Evolutionary conservation across 2,113 vertebrate genomes (phyloP), one percentile per base, ranked within the genome.

Genomic region (Hydrochoerus hydrochaeris): DNA sequence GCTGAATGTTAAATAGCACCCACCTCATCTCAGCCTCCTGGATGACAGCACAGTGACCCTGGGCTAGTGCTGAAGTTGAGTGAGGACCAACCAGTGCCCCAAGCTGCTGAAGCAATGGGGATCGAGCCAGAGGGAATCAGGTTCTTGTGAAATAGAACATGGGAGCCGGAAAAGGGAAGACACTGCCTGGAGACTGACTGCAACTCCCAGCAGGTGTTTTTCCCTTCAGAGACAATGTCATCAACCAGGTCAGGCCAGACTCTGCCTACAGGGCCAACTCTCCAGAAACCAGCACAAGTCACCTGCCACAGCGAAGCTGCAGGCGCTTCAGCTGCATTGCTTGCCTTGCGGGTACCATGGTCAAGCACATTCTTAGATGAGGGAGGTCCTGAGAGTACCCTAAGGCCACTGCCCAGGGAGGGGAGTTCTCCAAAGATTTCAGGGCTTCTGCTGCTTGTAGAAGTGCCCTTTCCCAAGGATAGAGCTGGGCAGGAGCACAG

Each of bases 281-380:
- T 12, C 35, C 10, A 52, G 44, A 41, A n/a, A 14, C 54, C 12
- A 17, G 35, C 26, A 14, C 32, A n/a, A 24, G n/a, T 17, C 38
- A 5, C 54, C 57, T 38, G 28, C 41, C 26, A 41, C 1, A 14
- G 24, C 52, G 30, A 24, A 77, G 44, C 41, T 11, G 6, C 44
- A 12, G 57, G 28, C 9, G 6, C 13, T 32, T 19, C 3, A 1
- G 0, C 28, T 35, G 0, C 35, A 38, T 38, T 3, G 1, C 28
- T 28, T 87, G 19, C 44, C 46, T 35, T 11, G 24, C 26, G 24
- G 63, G 32, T 35, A 20, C 13, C 7, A 1, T 7, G 19, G 58
- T 38, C 44, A 65, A 22, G 10, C 20, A 30, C 49, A 3, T 28
- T 41, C 44, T 62, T 14, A 38, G 58, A 28, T 20, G 22, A 38